phyloP scores from a whole-genome alignment of 2,113 vertebrate species.

The Scomber scombrus region DNA sequence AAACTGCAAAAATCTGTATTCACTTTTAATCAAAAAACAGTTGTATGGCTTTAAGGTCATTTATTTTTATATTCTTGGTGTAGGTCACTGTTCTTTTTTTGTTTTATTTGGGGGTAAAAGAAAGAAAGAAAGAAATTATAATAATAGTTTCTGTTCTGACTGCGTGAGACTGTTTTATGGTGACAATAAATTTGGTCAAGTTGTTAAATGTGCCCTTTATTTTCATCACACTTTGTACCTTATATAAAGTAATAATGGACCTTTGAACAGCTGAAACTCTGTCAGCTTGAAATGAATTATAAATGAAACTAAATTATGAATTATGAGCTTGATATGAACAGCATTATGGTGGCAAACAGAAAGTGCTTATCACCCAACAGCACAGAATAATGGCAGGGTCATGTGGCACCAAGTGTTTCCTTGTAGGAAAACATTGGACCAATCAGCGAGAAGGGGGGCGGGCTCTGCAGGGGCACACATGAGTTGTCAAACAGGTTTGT shows the following conservation, averaged over 20 bases:
- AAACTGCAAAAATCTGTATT: constrained; percentile 12
- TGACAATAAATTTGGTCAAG: constrained; percentile 60
- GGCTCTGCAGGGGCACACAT: constrained; percentile 43
- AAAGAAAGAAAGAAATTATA: not conserved
- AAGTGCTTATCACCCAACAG: not conserved
- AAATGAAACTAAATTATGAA: too few species aligned
- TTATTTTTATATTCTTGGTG: constrained; percentile 69
- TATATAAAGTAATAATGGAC: not conserved
- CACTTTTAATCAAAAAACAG: constrained; percentile 21
- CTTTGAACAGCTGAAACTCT: constrained; percentile 5
- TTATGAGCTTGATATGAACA: too few species aligned
- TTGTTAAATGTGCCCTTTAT: constrained; percentile 13
- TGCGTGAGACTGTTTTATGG: constrained; percentile 23
- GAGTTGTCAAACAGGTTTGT: constrained; percentile 81
- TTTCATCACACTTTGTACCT: not conserved
- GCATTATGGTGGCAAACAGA: not conserved
- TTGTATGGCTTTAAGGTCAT: constrained; percentile 17
- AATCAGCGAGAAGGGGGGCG: constrained; percentile 54
- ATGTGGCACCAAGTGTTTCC: constrained; percentile 60
- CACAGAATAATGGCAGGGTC: constrained; percentile 32
- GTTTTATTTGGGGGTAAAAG: constrained; percentile 24
- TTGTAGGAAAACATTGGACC: constrained; percentile 48
- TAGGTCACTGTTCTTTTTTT: constrained; percentile 40
- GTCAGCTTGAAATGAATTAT: too few species aligned
- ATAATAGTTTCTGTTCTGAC: constrained; percentile 27